Evolutionary conservation across 2,888 invertebrate species (phyloP).

Genomic region (Dolichopus griseipennis): DNA sequence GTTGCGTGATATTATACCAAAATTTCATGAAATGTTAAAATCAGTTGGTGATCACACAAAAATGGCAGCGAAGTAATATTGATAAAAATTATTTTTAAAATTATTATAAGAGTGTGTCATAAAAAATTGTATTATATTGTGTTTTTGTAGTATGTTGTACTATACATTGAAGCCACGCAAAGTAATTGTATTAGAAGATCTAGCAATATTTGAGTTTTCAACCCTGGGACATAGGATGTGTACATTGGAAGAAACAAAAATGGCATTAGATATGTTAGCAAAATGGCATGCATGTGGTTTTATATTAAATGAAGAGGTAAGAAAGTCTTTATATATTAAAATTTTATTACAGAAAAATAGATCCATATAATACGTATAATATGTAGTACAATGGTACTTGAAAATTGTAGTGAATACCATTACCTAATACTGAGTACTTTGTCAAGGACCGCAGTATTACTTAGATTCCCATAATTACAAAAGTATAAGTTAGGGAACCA

Average conservation of each 20-base stretch:
- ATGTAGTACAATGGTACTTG: no score
- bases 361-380: no score
- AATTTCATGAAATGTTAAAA: constrained; percentile 28
- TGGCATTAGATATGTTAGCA: constrained; percentile 44
- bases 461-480: no score
- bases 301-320: background rate
- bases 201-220: constrained; percentile 39
- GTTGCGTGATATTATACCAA: constrained; percentile 31
- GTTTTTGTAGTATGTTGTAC: constrained; percentile 18
- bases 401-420: no score
- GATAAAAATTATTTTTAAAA: no score
- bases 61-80: constrained; percentile 23
- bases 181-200: constrained; percentile 43
- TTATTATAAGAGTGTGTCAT: background rate
- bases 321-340: no score
- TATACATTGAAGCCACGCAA: constrained; percentile 18
- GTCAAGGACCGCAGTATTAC: no score
- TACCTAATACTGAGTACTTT: no score
- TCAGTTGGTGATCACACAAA: constrained; percentile 26
- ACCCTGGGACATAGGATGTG: background rate
- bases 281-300: constrained; percentile 42
- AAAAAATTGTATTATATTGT: background rate
- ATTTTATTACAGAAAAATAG: no score
- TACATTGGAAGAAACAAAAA: constrained; percentile 22
- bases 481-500: no score